A percentile compares a stretch with the other conserved stretches of the same genome.
Evolutionary conservation across 1,140 invertebrate species (phyloP).

Genomic region (Cydia amplana): DNA sequence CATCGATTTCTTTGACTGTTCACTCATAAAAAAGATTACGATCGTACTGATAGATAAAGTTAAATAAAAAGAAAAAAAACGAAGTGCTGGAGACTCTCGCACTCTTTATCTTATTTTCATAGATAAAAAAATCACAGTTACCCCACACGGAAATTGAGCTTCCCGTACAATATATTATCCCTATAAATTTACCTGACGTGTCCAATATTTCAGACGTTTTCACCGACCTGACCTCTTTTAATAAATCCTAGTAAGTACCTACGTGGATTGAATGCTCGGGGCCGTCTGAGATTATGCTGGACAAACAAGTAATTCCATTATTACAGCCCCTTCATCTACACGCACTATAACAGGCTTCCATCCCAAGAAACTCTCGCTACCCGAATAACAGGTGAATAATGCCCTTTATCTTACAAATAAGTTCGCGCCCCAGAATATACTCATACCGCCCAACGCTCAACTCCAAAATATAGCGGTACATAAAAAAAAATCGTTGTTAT

Average conservation of each 20-base stretch:
- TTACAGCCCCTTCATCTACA: conserved; percentile 23
- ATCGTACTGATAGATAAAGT: not conserved
- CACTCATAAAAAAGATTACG: not conserved
- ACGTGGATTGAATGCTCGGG: conserved; percentile 47
- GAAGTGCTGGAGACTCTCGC: not conserved
- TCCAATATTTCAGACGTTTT: conserved; percentile 76
- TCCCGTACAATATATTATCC: conserved; percentile 72
- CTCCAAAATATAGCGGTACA: not conserved
- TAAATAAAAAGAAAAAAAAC: not conserved
- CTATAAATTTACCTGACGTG: conserved; percentile 76
- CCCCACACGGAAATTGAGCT: conserved; percentile 60
- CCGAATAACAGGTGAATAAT: conserved; percentile 29
- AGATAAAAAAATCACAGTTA: conserved; percentile 66
- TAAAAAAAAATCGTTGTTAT: conserved; percentile 3
- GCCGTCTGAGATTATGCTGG: conserved; percentile 37
- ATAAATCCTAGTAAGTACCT: conserved; percentile 63
- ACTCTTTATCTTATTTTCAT: conserved; percentile 43
- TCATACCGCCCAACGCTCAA: no score
- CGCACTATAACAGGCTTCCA: conserved; percentile 9
- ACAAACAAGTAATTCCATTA: conserved; percentile 31
- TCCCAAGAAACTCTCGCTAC: conserved; percentile 1
- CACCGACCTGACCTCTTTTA: conserved; percentile 69
- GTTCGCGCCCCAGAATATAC: conserved; percentile 16
- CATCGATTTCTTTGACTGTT: no score
- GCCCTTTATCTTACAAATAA: conserved; percentile 26